Evolutionary conservation across 2,888 invertebrate genomes (phyloP), one percentile per base, ranked within the genome.

Genomic region (Apodemia hepburni): DNA sequence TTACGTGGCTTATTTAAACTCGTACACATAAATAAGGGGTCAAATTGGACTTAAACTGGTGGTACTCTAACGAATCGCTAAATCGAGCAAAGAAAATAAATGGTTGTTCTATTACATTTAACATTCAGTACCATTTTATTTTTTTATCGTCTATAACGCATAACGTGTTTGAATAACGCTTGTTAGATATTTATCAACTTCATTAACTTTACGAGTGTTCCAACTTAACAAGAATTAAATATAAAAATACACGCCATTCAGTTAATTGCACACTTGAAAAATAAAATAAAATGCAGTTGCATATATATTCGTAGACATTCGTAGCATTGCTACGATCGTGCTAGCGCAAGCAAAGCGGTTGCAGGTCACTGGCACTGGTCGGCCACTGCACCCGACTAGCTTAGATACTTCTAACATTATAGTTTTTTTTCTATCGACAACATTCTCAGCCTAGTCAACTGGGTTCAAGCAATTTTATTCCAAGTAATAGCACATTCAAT

Each of bases 361-460:
- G 73, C 85, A 72, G 89, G 91, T 91, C 91, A 90, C 78, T 88
- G 90, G 83, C 90, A 85, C 87, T 79, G 73, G 72, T 63, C 84
- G 88, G 90, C 79, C 90, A 89, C 78, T 90, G 89, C 88, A 87
- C 90, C 77, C 88, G 72, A 79, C 85, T 83, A 79, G 84, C 86
- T 87, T 89, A 89, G 87, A 89, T 87, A 85, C 82, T 84, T 88
- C 89, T 89, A 87, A 88, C 85, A 79, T 80, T 82, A 84, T 82
- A 81, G 75, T 88, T 87, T 88, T 82, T 84, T 88, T 90, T 85
- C 84, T 88, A 85, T 85, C 81, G 74, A 84, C 75, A 75, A 77
- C 87, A 88, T 88, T 89, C 87, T 80, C 81, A 80, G 79, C 80
- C 72, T 76, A 71, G 71, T 70, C 76, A 77, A 78, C 77, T 68